Conservation (phyloP, 1,140 invertebrate genomes). For the Hestina assimilis region DNA sequence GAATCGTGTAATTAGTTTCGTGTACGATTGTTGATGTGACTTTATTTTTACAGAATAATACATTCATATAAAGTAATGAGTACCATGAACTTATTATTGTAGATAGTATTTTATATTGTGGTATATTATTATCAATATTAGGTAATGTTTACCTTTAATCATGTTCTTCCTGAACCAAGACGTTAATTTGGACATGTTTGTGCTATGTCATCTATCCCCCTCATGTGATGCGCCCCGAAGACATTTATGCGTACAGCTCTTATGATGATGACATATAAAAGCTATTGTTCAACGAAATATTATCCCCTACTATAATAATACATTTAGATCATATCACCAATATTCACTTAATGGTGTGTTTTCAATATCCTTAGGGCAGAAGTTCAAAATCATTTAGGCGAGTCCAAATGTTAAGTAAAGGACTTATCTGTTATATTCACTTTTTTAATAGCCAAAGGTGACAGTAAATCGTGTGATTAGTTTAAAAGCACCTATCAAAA, state of each 20-base stretch:
- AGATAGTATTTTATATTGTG: neutral
- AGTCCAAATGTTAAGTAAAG: too few species aligned
- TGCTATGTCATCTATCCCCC: slow-evolving; percentile 5
- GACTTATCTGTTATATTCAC: too few species aligned
- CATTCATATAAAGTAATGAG: neutral
- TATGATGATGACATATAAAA: too few species aligned
- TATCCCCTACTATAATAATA: too few species aligned
- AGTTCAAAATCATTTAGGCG: too few species aligned
- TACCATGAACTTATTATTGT: neutral
- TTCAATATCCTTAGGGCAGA: too few species aligned
- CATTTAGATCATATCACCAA: too few species aligned
- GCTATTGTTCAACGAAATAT: too few species aligned
- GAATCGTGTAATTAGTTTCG: slow-evolving; percentile 43
- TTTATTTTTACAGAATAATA: slow-evolving; percentile 7
- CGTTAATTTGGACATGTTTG: slow-evolving; percentile 3
- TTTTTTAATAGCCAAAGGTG: too few species aligned
- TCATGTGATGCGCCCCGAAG: neutral
- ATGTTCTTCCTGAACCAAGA: neutral
- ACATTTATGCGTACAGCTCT: neutral
- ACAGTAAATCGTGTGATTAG: too few species aligned
- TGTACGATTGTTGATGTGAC: slow-evolving; percentile 12
- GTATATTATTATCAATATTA: neutral
- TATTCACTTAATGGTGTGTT: too few species aligned
- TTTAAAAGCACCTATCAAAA: too few species aligned
- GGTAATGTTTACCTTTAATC: neutral